Evolutionary conservation across 2,888 invertebrate species (phyloP).

Genomic region (Polyommatus iphigenia): DNA sequence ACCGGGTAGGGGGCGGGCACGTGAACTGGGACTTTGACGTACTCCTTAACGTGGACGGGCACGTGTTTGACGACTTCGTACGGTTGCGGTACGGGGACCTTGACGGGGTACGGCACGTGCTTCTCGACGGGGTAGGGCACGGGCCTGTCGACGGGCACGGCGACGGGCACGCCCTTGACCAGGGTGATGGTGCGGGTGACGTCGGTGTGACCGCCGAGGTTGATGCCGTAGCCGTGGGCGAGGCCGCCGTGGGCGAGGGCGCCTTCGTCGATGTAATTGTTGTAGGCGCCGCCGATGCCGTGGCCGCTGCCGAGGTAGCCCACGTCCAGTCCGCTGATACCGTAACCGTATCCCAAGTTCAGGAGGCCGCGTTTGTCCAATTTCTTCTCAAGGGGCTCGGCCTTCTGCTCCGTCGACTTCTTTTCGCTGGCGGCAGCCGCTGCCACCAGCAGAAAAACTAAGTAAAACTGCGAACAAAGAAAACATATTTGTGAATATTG

Average conservation of each 20-base stretch:
- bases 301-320: slow-evolving; percentile 85
- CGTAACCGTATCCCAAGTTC: slow-evolving; percentile 90
- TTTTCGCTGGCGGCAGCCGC: slow-evolving; percentile 86
- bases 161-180: slow-evolving; percentile 83
- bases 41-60: slow-evolving; percentile 88
- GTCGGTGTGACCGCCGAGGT: slow-evolving; percentile 66
- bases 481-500: slow-evolving; percentile 10
- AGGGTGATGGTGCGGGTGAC: slow-evolving; percentile 83
- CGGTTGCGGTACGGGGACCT: slow-evolving; percentile 85
- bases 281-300: slow-evolving; percentile 78
- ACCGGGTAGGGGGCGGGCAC: slow-evolving; percentile 89
- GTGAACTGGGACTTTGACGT: slow-evolving; percentile 88
- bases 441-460: slow-evolving; percentile 88
- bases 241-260: slow-evolving; percentile 47
- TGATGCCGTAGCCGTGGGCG: slow-evolving; percentile 49
- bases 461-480: slow-evolving; percentile 80
- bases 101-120: slow-evolving; percentile 84
- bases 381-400: slow-evolving; percentile 85
- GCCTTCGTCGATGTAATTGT: slow-evolving; percentile 65
- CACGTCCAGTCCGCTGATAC: slow-evolving; percentile 86
- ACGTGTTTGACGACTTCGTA: slow-evolving; percentile 85
- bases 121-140: slow-evolving; percentile 84
- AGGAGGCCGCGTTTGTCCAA: slow-evolving; percentile 90
- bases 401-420: slow-evolving; percentile 79
- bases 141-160: slow-evolving; percentile 83